A percentile compares a stretch with the other conserved stretches of the same genome.
phyloP scores from a whole-genome alignment of 2,888 invertebrate genomes.

The Meganola albula region DNA sequence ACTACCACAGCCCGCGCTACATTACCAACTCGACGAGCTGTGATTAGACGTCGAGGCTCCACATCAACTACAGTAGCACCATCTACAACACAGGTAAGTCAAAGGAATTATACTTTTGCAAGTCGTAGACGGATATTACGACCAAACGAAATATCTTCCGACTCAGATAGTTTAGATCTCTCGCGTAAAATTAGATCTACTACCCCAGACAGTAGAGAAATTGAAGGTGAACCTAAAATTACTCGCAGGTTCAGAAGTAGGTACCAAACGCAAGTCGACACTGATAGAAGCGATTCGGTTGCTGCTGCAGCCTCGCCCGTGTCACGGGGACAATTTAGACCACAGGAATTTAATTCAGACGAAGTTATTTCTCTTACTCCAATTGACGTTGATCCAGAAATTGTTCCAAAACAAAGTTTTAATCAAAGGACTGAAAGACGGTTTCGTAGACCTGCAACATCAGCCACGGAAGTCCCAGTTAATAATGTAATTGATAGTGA shows the following conservation, averaged over 20 bases:
- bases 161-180: slow-evolving; percentile 43
- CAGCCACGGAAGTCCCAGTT: slow-evolving; percentile 40
- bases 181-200: slow-evolving; percentile 67
- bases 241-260: slow-evolving; percentile 46
- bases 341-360: slow-evolving; percentile 47
- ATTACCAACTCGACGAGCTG: slow-evolving; percentile 37
- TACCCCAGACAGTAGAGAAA: slow-evolving; percentile 67
- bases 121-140: slow-evolving; percentile 56
- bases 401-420: slow-evolving; percentile 40
- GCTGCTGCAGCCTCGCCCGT: slow-evolving; percentile 59
- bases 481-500: slow-evolving; percentile 55
- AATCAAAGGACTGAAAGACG: slow-evolving; percentile 33
- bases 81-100: slow-evolving; percentile 73
- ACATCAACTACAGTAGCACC: slow-evolving; percentile 38
- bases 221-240: slow-evolving; percentile 32
- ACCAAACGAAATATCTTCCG: slow-evolving; percentile 61
- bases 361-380: slow-evolving; percentile 76
- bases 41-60: slow-evolving; percentile 47
- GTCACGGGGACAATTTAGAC: slow-evolving; percentile 51
- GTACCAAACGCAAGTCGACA: slow-evolving; percentile 30
- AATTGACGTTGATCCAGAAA: slow-evolving; percentile 56
- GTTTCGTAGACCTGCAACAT: slow-evolving; percentile 30
- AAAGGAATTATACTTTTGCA: slow-evolving; percentile 69
- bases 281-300: slow-evolving; percentile 44
- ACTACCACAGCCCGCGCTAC: slow-evolving; percentile 39